These are phyloP conservation scores for Azorinus chamasolen DNA, from an alignment of 2,888 invertebrate species.

Conservation along the genomic window DNA sequence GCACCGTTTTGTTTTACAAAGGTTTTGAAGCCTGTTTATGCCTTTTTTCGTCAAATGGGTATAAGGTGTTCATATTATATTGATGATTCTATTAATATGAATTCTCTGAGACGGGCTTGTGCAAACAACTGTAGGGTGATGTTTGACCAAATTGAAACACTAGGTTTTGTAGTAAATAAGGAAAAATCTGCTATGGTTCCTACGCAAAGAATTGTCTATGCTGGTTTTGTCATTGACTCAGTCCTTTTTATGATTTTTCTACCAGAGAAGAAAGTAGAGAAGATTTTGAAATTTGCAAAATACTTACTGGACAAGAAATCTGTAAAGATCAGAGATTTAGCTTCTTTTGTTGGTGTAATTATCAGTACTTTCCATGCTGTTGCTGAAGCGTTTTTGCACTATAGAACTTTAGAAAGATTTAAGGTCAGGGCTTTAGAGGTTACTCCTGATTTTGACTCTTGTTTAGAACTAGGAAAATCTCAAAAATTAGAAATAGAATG, in stretches of 20 bases:
- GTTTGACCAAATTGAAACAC: neutral
- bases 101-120: too few species aligned
- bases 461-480: too few species aligned
- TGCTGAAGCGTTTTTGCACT: too few species aligned
- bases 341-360: neutral
- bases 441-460: too few species aligned
- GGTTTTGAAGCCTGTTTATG: slow-evolving; percentile 42
- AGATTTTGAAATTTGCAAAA: neutral
- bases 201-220: slow-evolving; percentile 10
- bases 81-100: slow-evolving; percentile 24
- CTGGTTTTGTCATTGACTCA: slow-evolving; percentile 22
- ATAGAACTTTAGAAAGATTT: too few species aligned
- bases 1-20: slow-evolving; percentile 48
- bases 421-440: too few species aligned
- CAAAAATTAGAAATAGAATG: slow-evolving; percentile 10
- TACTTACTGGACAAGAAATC: neutral
- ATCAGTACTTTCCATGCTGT: neutral
- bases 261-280: slow-evolving; percentile 3
- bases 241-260: slow-evolving; percentile 10
- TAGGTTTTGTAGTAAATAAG: slow-evolving; percentile 27
- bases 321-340: neutral
- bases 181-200: slow-evolving; percentile 26
- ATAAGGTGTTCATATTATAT: slow-evolving; percentile 42
- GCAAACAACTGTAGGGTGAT: slow-evolving; percentile 11
- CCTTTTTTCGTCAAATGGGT: slow-evolving; percentile 23